Evolutionary conservation across 23 tunicate species (phyloP).

Genomic region (Trididemnum clinides): DNA sequence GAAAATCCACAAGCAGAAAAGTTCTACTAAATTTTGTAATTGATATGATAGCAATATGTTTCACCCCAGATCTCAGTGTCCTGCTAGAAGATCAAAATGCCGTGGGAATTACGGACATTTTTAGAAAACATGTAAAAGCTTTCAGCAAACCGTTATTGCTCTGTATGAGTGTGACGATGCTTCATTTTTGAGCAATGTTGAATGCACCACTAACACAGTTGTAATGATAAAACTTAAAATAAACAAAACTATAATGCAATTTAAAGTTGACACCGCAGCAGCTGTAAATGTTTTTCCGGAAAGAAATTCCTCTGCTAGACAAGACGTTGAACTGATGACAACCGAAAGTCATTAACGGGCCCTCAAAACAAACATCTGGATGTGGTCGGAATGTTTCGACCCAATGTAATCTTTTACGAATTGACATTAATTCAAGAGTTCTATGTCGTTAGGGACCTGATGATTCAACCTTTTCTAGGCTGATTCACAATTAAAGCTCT

Average conservation of each 20-base stretch:
- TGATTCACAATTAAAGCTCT: conserved; percentile 23
- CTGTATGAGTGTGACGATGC: no score
- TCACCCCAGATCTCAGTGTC: no score
- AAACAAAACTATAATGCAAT: no score
- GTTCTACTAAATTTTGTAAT: no score
- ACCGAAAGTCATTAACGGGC: not conserved
- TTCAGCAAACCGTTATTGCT: no score
- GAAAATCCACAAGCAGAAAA: not conserved
- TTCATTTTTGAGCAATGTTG: no score
- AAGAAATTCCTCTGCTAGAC: not conserved
- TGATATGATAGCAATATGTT: no score
- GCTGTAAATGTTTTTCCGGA: conserved; percentile 13
- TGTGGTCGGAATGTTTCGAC: not conserved
- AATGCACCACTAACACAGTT: no score
- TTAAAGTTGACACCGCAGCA: conserved; percentile 31
- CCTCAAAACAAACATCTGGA: not conserved
- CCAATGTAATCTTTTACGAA: not conserved
- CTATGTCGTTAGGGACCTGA: not conserved
- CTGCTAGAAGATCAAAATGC: no score
- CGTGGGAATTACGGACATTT: no score
- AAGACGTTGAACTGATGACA: not conserved
- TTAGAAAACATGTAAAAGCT: no score
- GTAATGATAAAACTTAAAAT: not conserved
- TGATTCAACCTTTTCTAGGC: conserved; percentile 28
- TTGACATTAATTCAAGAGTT: not conserved